Evolutionary conservation across 1,140 invertebrate genomes (phyloP), one percentile per base, ranked within the genome.

Genomic region (Heliconius melpomene): DNA sequence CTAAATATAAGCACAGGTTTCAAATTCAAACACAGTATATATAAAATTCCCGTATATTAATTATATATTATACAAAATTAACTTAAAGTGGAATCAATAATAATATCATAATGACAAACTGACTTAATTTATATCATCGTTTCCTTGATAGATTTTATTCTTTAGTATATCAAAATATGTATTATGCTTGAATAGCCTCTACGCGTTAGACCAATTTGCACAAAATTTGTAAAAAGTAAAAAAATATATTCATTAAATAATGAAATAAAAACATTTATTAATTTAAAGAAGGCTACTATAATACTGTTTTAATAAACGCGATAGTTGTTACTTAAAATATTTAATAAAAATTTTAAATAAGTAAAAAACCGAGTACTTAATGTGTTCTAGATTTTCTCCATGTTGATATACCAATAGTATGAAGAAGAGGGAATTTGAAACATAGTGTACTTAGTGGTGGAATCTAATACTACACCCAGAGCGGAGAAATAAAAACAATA

Each of bases 31-130:
- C 23, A 29, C 52, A 57, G n/a, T 38, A 18, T 73, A 29, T 38
- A 38, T 26, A 76, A 80, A 80, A 77, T 38, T 77, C 79, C 79
- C 74, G 71, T 80, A 80, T 80, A 80, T 73, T 80, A 66, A 66
- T 77, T 40, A 73, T 72, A 66, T 70, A 80, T 77, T 23, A 66
- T 80, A 80, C 79, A 80, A 80, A 76, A 77, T 54, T 73, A 77
- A 66, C 70, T 76, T 76, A 80, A 72, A 80, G 38, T 75, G 73
- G 77, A 73, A 72, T 76, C 74, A 72, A 76, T 75, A 72, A 13
- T 66, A 66, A 66, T 29, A 29, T 74, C 66, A 77, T 66, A 23
- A 38, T 66, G 26, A 72, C 40, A 70, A 80, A 66, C 1, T 23
- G 32, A 36, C 57, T 60, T 60, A 60, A 60, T 60, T 60, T 60